phyloP scores from a whole-genome alignment of 1,140 invertebrate genomes.

The Eufriesea mexicana region DNA sequence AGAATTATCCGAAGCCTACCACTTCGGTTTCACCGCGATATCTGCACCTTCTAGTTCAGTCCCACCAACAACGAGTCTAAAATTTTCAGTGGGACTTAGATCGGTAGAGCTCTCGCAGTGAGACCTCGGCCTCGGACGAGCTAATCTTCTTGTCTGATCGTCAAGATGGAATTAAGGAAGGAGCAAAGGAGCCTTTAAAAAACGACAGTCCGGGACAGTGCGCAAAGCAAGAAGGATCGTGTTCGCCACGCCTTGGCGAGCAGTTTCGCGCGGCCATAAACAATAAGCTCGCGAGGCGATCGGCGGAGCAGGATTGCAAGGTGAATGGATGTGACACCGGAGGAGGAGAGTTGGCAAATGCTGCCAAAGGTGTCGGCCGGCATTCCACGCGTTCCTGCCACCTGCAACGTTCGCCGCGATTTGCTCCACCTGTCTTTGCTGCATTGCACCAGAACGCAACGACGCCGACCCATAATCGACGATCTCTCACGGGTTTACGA shows the following conservation, averaged over 20 bases:
- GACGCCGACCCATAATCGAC: constrained; percentile 42
- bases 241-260: neutral
- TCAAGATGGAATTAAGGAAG: neutral
- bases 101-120: neutral
- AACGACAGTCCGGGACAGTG: neutral
- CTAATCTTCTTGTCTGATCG: neutral
- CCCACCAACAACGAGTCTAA: too few relatives aligned
- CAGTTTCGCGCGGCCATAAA: constrained; percentile 38
- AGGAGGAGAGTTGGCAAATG: constrained; percentile 56
- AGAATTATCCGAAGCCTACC: too few relatives aligned
- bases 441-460: constrained; percentile 55
- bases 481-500: constrained; percentile 5
- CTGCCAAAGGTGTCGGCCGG: constrained; percentile 58
- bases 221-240: constrained; percentile 5
- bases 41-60: too few relatives aligned
- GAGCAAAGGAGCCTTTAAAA: neutral
- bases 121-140: neutral
- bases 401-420: constrained; percentile 54
- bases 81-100: neutral
- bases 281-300: constrained; percentile 50
- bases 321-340: constrained; percentile 61
- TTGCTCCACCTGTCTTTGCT: constrained; percentile 62
- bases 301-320: constrained; percentile 37
- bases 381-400: constrained; percentile 60
- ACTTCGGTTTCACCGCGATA: too few relatives aligned